Evolutionary conservation across 1,140 invertebrate genomes (phyloP).

Genomic region (Drosophila burlai): DNA sequence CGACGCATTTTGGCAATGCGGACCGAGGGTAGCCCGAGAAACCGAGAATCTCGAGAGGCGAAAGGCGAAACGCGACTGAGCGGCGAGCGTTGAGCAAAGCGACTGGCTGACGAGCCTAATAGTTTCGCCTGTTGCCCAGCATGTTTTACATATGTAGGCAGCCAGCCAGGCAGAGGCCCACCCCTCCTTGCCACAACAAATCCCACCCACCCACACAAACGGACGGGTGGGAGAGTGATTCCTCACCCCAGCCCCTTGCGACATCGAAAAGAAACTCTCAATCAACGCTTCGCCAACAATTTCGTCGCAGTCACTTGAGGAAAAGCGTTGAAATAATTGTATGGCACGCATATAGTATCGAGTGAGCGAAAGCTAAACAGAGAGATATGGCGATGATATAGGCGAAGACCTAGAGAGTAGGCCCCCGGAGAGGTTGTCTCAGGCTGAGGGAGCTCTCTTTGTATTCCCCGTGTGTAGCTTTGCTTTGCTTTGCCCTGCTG

Average conservation of each 20-base stretch:
- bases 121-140: constrained; percentile 61
- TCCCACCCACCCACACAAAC: constrained; percentile 37
- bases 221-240: constrained; percentile 1
- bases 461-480: constrained; percentile 21
- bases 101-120: constrained; percentile 52
- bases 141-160: constrained; percentile 59
- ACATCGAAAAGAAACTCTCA: constrained; percentile 79
- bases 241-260: constrained; percentile 7
- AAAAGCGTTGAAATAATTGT: constrained; percentile 62
- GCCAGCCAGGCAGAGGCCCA: constrained; percentile 1
- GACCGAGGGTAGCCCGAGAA: constrained; percentile 15
- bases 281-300: constrained; percentile 74
- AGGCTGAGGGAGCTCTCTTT: background rate
- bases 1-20: constrained; percentile 59
- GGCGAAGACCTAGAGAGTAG: constrained; percentile 3
- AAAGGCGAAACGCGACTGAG: constrained; percentile 40
- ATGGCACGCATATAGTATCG: constrained; percentile 16
- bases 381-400: constrained; percentile 19
- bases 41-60: constrained; percentile 6
- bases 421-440: background rate
- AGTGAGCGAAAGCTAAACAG: constrained; percentile 31
- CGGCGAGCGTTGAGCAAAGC: constrained; percentile 31
- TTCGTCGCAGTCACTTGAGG: constrained; percentile 74
- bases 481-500: background rate
- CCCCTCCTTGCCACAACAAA: constrained; percentile 9